Evolutionary conservation across 2,888 invertebrate genomes (phyloP), one percentile per base, ranked within the genome.

Genomic region (Macroteleia sp.): DNA sequence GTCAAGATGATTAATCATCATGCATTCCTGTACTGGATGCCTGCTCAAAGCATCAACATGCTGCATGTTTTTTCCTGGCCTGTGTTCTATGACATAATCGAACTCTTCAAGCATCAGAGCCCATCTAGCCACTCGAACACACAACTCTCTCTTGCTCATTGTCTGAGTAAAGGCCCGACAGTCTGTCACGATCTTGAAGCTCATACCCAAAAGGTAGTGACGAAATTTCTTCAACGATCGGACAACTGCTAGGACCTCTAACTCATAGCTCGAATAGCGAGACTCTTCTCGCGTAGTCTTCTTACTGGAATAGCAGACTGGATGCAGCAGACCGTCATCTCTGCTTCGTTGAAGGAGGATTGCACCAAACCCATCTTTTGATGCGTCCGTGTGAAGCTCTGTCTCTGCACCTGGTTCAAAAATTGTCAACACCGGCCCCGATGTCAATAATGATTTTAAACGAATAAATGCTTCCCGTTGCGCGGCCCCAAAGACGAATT

Each of bases 201-300:
- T 9, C 10, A 34, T 34, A 34, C 34, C 34, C 10, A 34, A 19
- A 82, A 84, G 28, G 36, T 83, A 84, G 2, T 79, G 77, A 10
- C 82, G 61, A 30, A 85, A 84, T 50, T 74, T 76, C 20, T 70
- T 71, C 8, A 83, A 12, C 34, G 82, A 70, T 64, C 80, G 77
- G 3, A 84, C 66, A 9, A 84, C 67, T 2, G 82, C 82, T 10
- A 85, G 17, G 0, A 83, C 82, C 41, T 82, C 83, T 0, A 85
- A 46, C 50, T 85, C 84, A 28, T 81, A 84, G 46, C 83, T 83
- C 14, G 78, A 36, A 44, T 82, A 85, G 30, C 78, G 76, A 22
- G 74, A 67, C 22, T 85, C 82, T 1, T 77, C 83, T 2, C 71
- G 46, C 2, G 82, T 74, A 1, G 83, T 83, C 12, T 46, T 46